Base-by-base conservation (phyloP, 2,113 vertebrate species). In the Trematocara nigrifrons region DNA sequence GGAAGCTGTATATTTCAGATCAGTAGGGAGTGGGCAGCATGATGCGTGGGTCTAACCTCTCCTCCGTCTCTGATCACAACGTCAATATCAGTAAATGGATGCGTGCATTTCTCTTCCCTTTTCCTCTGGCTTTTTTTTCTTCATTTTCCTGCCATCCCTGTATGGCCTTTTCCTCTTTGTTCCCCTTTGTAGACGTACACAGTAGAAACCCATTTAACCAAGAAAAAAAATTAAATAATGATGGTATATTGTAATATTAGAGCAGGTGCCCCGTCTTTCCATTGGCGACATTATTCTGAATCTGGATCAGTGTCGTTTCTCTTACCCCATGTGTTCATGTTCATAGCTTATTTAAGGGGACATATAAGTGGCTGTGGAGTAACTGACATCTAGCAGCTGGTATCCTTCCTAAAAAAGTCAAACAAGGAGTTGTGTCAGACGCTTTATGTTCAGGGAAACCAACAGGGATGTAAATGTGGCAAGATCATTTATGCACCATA, bases 11-110 rank as follows among this genome's bases (percentile, higher is more conserved):
- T 53, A 6, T 78, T 87, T 82, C 78, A 42, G 86, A 66, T 83
- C 54, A 83, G 89, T 80, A 84, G 78, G 79, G 85, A 87, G 93
- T 92, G 86, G 93, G 92, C 87, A 90, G 91, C 40, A 6, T 7
- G 40, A 56, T 81, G 92, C 76, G 89, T 93, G 89, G 90, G 66
- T 84, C 87, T 88, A 84, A 93, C 86, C 88, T 88, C 87, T 91
- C 90, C 92, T 93, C 81, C 76, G 3, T 87, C 80, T 81, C 88
- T 87, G 59, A 92, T 91, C 84, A 89, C 83, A 74, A 78, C 82
- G 83, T 89, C 91, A 86, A 82, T 86, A 80, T 81, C 76, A 61
- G 86, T 81, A 92, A 87, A 89, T 82, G 64, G 31, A 64, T 64
- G 31, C 6, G 6, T 64, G 31, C 59, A 64, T 76, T 83, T 84